These are phyloP conservation scores for Fregetta grallaria DNA, from an alignment of 2,113 vertebrate genomes.

Conservation along the genomic window DNA sequence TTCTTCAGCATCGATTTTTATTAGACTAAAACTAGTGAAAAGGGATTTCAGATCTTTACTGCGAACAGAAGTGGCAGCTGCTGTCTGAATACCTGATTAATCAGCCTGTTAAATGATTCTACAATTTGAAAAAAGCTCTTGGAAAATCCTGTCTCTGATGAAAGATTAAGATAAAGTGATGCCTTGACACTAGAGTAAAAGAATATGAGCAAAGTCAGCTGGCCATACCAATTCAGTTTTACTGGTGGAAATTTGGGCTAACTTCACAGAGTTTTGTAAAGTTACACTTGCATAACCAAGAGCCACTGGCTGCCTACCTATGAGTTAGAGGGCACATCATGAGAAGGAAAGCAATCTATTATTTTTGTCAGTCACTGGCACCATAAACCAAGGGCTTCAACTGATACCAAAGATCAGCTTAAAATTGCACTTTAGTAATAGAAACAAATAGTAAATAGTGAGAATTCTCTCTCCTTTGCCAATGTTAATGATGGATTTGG, in stretches of 20 bases:
- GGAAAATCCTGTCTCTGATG: neutral
- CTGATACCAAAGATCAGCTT: neutral
- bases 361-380: neutral
- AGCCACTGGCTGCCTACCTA: neutral
- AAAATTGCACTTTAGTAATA: neutral
- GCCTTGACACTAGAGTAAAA: neutral
- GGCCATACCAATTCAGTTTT: neutral
- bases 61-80: neutral
- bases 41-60: neutral
- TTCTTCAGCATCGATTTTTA: neutral
- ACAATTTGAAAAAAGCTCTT: neutral
- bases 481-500: neutral
- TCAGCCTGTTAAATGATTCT: neutral
- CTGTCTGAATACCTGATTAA: neutral
- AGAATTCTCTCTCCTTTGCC: neutral
- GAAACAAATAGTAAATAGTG: neutral
- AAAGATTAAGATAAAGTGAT: neutral
- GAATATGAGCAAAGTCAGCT: neutral
- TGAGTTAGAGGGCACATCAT: neutral
- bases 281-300: neutral
- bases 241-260: neutral
- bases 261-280: neutral
- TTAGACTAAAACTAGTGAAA: neutral
- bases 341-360: neutral
- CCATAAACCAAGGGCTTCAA: neutral